These are phyloP conservation scores for Nebria brevicollis DNA, from an alignment of 2,888 invertebrate genomes.

Conservation along the genomic window DNA sequence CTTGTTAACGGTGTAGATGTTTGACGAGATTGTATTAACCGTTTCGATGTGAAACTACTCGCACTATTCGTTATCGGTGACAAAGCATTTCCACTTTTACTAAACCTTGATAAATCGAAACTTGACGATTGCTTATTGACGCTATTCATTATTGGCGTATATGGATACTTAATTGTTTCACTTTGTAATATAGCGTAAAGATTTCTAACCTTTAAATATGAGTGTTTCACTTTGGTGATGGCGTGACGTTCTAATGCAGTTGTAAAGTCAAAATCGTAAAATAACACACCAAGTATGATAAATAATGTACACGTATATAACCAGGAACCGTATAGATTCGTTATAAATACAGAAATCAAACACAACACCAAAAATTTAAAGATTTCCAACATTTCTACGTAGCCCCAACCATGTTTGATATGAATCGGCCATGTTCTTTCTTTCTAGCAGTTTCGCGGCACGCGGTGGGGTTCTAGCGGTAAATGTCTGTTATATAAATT, in stretches of 20 bases:
- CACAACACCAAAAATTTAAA: slow-evolving; percentile 46
- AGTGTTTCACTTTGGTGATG: slow-evolving; percentile 39
- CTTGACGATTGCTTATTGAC: slow-evolving; percentile 37
- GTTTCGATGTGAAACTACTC: slow-evolving; percentile 32
- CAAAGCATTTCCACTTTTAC: slow-evolving; percentile 41
- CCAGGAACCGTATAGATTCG: slow-evolving; percentile 35
- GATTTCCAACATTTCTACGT: slow-evolving; percentile 46
- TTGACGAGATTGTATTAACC: slow-evolving; percentile 33
- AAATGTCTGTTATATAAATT: neutral
- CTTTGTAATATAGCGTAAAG: slow-evolving; percentile 30
- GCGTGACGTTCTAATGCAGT: slow-evolving; percentile 39
- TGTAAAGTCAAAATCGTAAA: slow-evolving; percentile 43
- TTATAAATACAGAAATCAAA: slow-evolving; percentile 41
- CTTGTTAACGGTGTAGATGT: slow-evolving; percentile 43
- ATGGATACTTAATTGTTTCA: slow-evolving; percentile 25
- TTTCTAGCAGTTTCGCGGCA: slow-evolving; percentile 16
- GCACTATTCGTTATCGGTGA: slow-evolving; percentile 34
- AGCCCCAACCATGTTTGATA: slow-evolving; percentile 45
- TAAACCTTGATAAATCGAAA: slow-evolving; percentile 44
- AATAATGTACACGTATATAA: slow-evolving; percentile 31
- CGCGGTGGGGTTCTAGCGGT: slow-evolving; percentile 6
- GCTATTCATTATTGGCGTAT: slow-evolving; percentile 40
- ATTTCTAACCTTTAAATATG: slow-evolving; percentile 46
- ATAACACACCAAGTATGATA: slow-evolving; percentile 29
- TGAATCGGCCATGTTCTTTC: slow-evolving; percentile 37